A percentile compares a stretch with the other conserved stretches of the same genome.
phyloP scores from a whole-genome alignment of 1,140 invertebrate species.

The Listronotus bonariensis region DNA sequence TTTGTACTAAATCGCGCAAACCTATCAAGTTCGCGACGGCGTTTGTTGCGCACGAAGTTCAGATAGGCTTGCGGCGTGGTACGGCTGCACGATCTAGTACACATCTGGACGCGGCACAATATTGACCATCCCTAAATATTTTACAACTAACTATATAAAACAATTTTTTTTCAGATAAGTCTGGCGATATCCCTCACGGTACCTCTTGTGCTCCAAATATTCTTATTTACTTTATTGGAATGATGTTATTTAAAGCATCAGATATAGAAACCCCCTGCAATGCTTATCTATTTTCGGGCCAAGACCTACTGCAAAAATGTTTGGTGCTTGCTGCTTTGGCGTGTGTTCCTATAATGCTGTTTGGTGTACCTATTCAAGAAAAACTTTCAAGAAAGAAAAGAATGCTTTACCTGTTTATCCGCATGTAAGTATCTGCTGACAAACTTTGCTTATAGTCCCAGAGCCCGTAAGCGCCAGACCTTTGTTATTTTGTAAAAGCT shows the following conservation, averaged over 20 bases:
- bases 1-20: too few species aligned
- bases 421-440: slow-evolving; percentile 50
- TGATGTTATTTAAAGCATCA: slow-evolving; percentile 78
- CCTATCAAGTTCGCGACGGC: too few species aligned
- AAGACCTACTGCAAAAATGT: slow-evolving; percentile 77
- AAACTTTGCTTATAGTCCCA: slow-evolving; percentile 33
- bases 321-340: slow-evolving; percentile 83
- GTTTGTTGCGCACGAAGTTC: too few species aligned
- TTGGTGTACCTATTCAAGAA: slow-evolving; percentile 88
- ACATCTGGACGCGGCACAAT: too few species aligned
- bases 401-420: slow-evolving; percentile 52
- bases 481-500: too few species aligned
- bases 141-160: too few species aligned
- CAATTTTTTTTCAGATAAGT: too few species aligned
- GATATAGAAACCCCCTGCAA: slow-evolving; percentile 57
- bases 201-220: slow-evolving; percentile 83
- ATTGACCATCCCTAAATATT: too few species aligned
- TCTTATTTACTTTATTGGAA: slow-evolving; percentile 91
- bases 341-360: slow-evolving; percentile 96
- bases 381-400: slow-evolving; percentile 60
- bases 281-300: slow-evolving; percentile 72
- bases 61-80: too few species aligned
- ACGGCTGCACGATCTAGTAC: too few species aligned
- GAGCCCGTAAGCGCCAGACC: not conserved
- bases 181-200: slow-evolving; percentile 31